These are phyloP conservation scores for Zootoca vivipara DNA, from an alignment of 2,113 vertebrate species.

Conservation along the genomic window DNA sequence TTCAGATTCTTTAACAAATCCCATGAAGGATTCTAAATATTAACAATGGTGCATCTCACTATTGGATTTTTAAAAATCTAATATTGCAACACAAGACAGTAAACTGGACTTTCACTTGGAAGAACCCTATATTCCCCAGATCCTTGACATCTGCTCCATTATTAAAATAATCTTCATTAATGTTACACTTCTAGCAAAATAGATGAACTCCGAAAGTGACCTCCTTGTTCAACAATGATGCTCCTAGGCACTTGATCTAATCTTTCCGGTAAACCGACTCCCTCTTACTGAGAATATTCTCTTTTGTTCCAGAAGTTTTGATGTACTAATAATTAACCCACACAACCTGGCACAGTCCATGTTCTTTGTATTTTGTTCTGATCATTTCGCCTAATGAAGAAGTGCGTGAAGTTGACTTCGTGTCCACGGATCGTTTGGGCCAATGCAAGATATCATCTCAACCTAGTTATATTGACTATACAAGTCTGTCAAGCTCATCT, in stretches of 20 bases:
- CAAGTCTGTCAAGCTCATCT: background rate
- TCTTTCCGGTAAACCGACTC: background rate
- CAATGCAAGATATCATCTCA: background rate
- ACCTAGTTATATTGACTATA: background rate
- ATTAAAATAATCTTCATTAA: background rate
- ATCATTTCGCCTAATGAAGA: background rate
- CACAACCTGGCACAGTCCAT: conserved; percentile 5
- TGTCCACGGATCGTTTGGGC: background rate
- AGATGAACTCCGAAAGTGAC: background rate
- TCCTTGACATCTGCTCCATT: background rate
- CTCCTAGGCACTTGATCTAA: conserved; percentile 12
- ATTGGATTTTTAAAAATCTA: background rate
- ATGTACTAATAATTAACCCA: conserved; percentile 35
- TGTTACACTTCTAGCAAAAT: background rate
- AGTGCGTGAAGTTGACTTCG: background rate
- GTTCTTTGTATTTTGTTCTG: conserved; percentile 24
- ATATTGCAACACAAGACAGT: background rate
- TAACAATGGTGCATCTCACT: background rate
- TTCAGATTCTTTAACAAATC: background rate
- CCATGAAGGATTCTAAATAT: background rate
- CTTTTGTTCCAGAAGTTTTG: conserved; percentile 37
- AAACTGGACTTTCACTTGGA: background rate
- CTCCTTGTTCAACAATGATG: conserved; percentile 9
- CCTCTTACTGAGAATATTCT: background rate
- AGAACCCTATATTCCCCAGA: background rate